Conservation (phyloP, 2,797 vertebrate genomes). For the Picus viridis region DNA sequence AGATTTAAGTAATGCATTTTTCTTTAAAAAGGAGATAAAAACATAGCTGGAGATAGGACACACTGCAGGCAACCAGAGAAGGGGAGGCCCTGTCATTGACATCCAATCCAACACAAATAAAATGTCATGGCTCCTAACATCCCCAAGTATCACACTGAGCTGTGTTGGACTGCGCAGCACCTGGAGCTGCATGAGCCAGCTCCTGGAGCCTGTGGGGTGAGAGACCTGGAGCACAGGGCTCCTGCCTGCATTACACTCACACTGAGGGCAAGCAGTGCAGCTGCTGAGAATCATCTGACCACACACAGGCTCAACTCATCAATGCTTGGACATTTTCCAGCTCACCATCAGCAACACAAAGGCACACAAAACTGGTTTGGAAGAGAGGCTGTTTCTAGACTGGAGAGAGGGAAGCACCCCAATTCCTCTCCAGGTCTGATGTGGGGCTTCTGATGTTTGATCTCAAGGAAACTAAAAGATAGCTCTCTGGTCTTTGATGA, state of each 20-base stretch:
- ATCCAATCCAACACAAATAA: background rate
- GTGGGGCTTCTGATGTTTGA: background rate
- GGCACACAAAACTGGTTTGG: slow-evolving; percentile 25
- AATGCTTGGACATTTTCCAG: slow-evolving; percentile 55
- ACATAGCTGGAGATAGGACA: background rate
- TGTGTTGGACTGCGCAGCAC: background rate
- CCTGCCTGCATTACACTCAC: background rate
- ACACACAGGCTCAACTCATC: slow-evolving; percentile 41
- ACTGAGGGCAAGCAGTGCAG: slow-evolving; percentile 21
- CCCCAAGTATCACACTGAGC: background rate
- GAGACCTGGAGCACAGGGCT: background rate
- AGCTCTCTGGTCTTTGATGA: background rate
- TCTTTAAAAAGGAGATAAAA: background rate
- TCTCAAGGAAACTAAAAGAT: background rate
- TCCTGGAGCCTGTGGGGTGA: background rate
- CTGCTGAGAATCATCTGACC: slow-evolving; percentile 41
- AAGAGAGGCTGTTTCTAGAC: background rate
- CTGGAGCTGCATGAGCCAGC: background rate
- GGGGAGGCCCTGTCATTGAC: background rate
- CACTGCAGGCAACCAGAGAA: background rate
- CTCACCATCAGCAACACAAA: slow-evolving; percentile 40
- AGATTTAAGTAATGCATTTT: background rate
- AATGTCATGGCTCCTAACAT: background rate
- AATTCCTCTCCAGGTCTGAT: background rate
- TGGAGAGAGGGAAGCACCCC: background rate